Conservation (phyloP, 2,888 invertebrate species). For the Agrochola lychnidis region DNA sequence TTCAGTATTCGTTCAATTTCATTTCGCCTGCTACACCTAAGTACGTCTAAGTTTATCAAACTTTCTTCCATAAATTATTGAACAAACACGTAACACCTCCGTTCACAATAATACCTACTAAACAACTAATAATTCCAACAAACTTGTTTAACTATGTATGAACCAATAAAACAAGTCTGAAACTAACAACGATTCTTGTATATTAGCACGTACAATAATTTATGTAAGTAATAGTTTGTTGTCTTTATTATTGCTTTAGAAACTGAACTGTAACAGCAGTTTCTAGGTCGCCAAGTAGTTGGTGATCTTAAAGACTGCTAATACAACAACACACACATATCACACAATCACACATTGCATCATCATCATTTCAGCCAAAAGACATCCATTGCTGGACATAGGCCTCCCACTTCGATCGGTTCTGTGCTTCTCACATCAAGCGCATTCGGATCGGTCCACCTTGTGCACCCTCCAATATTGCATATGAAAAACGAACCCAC, state of each 20-base stretch:
- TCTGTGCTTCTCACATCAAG: no score
- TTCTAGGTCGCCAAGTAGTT: neutral
- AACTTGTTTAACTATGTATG: constrained; percentile 5
- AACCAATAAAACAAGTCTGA: constrained; percentile 21
- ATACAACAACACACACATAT: no score
- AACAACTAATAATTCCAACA: neutral
- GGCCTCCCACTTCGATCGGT: no score
- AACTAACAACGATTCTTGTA: constrained; percentile 21
- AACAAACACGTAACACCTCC: neutral
- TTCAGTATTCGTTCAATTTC: no score
- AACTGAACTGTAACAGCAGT: neutral
- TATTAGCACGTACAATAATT: constrained; percentile 13
- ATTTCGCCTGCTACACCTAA: neutral
- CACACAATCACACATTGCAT: no score
- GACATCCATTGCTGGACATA: no score
- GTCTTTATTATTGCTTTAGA: constrained; percentile 25
- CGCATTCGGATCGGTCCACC: no score
- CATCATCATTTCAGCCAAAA: no score
- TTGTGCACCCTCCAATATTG: no score
- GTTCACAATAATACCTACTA: neutral
- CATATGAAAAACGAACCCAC: no score
- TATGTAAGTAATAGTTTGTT: constrained; percentile 29
- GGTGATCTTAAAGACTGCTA: no score
- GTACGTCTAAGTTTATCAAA: neutral
- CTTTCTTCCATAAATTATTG: neutral